A percentile compares a stretch with the other conserved stretches of the same genome.
phyloP scores from a whole-genome alignment of 2,888 invertebrate genomes.

The Mongoloraphidia duomilia region DNA sequence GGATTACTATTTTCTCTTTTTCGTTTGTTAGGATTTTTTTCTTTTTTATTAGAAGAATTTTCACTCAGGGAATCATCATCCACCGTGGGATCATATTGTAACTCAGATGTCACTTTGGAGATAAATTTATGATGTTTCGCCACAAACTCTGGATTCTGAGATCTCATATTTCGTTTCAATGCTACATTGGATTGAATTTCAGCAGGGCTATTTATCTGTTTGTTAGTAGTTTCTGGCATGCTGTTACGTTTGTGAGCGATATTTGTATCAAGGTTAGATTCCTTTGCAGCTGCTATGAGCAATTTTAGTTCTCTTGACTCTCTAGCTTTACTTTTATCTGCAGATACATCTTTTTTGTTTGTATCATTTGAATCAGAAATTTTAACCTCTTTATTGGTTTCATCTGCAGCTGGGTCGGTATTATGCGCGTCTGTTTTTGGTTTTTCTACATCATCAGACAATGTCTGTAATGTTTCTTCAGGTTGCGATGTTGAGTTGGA shows the following conservation, averaged over 20 bases:
- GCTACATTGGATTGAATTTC: conserved; percentile 10
- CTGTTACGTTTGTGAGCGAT: conserved; percentile 32
- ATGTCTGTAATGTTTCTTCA: too few relatives aligned
- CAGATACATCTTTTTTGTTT: background rate
- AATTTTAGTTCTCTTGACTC: conserved; percentile 46
- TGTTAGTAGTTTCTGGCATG: conserved; percentile 18
- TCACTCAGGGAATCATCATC: conserved; percentile 24
- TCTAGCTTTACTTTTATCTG: conserved; percentile 17
- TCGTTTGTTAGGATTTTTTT: conserved; percentile 16
- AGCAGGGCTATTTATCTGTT: conserved; percentile 25
- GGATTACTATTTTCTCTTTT: conserved; percentile 21
- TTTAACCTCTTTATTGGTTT: too few relatives aligned
- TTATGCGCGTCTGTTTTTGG: too few relatives aligned
- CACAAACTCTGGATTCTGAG: conserved; percentile 48
- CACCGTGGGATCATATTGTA: conserved; percentile 13
- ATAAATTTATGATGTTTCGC: conserved; percentile 45
- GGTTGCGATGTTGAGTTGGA: too few relatives aligned
- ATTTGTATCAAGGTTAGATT: conserved; percentile 46
- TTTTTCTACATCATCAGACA: too few relatives aligned
- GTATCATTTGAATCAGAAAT: too few relatives aligned
- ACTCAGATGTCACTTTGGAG: conserved; percentile 33
- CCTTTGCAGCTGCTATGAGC: conserved; percentile 49
- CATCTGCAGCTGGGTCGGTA: too few relatives aligned
- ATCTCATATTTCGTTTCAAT: conserved; percentile 37
- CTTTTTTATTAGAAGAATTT: background rate